phyloP scores from a whole-genome alignment of 2,797 vertebrate genomes.

The Avahi laniger region DNA sequence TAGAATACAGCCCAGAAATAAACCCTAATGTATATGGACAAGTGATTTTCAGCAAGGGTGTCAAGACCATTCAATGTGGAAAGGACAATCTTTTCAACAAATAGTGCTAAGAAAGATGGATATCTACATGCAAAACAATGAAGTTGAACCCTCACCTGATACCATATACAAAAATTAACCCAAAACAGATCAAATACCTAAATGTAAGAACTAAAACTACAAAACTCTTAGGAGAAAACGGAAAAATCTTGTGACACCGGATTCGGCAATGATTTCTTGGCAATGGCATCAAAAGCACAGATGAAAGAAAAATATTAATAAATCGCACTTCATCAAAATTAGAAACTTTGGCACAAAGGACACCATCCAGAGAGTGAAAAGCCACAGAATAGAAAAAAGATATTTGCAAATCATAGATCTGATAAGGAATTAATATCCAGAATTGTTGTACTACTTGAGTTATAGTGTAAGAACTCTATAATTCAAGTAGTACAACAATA shows the following conservation, averaged over 20 bases:
- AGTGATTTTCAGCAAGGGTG: not conserved
- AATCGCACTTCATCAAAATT: not conserved
- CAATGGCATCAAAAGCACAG: not conserved
- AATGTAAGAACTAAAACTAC: not conserved
- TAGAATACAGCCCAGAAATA: not conserved
- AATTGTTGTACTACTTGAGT: not conserved
- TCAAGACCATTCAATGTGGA: not conserved
- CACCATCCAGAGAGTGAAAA: not conserved
- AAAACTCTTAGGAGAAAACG: not conserved
- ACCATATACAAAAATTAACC: not conserved
- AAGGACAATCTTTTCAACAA: not conserved
- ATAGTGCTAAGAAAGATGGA: not conserved
- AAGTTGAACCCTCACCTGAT: not conserved
- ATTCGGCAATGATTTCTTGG: not conserved
- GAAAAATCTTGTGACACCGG: not conserved
- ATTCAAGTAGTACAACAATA: not conserved
- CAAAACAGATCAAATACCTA: not conserved
- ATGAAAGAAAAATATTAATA: not conserved
- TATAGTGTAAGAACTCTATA: not conserved
- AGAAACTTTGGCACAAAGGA: not conserved
- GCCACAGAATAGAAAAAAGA: not conserved
- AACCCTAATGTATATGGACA: not conserved
- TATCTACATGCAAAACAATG: not conserved
- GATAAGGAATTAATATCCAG: not conserved
- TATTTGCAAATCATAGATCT: not conserved